Conservation (phyloP, 2,888 invertebrate genomes). For the Drosophila birchii region DNA sequence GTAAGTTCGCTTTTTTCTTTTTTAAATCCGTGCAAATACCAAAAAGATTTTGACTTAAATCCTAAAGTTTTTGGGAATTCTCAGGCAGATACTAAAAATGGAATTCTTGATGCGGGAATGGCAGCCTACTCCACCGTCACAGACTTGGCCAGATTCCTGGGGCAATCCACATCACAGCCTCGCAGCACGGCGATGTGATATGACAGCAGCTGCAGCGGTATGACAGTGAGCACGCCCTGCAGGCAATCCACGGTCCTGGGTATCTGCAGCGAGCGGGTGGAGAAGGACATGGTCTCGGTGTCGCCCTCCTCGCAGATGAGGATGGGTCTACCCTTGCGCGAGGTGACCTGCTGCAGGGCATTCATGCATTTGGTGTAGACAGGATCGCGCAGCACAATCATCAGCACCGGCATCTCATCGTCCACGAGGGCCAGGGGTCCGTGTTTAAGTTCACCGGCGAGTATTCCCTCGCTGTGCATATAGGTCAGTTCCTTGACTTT, state of each 20-base stretch:
- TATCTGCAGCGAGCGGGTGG: constrained; percentile 92
- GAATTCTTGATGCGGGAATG: constrained; percentile 53
- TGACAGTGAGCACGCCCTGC: constrained; percentile 96
- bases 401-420: constrained; percentile 98
- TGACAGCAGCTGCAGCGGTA: constrained; percentile 98
- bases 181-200: constrained; percentile 98
- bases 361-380: constrained; percentile 99
- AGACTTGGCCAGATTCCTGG: constrained; percentile 98
- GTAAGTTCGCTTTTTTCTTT: not conserved
- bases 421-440: constrained; percentile 99
- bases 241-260: constrained; percentile 98
- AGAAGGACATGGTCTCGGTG: constrained; percentile 91
- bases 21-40: constrained; percentile 24
- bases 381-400: constrained; percentile 98
- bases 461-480: constrained; percentile 99
- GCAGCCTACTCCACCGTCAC: constrained; percentile 94
- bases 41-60: constrained; percentile 28
- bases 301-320: constrained; percentile 97
- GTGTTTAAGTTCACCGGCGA: constrained; percentile 99
- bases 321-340: constrained; percentile 96
- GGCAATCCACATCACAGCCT: constrained; percentile 98
- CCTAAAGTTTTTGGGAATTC: constrained; percentile 21
- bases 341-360: constrained; percentile 97
- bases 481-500: constrained; percentile 99
- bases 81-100: constrained; percentile 57